Conservation (phyloP, 2,797 vertebrate species). For the Halcyon chelicuti region DNA sequence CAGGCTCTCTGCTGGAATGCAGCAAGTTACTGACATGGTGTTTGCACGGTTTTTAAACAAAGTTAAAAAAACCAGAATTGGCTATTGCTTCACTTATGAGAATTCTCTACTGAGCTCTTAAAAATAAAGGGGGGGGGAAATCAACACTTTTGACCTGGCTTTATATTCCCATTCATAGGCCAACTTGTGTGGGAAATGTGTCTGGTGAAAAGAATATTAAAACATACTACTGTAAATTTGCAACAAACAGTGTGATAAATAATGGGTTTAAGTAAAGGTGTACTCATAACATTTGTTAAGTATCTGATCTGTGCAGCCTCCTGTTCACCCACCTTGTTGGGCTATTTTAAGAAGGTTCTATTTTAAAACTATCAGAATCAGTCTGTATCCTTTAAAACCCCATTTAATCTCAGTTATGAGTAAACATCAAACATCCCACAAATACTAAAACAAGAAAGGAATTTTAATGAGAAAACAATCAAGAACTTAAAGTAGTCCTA, state of each 20-base stretch:
- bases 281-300: neutral
- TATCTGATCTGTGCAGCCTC: neutral
- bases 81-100: neutral
- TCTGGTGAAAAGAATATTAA: neutral
- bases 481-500: neutral
- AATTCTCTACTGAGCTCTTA: neutral
- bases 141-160: neutral
- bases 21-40: neutral
- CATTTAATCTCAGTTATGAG: slow-evolving; percentile 5
- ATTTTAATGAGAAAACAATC: slow-evolving; percentile 61
- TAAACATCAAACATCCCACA: slow-evolving; percentile 37
- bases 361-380: slow-evolving; percentile 7
- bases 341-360: neutral
- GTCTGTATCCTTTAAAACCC: neutral
- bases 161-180: neutral
- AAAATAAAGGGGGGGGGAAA: too few relatives aligned
- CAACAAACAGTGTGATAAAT: neutral
- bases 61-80: neutral
- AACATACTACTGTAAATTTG: neutral
- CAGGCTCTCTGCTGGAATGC: neutral
- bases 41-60: neutral
- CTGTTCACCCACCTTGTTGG: neutral
- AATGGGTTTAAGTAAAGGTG: neutral
- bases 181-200: neutral
- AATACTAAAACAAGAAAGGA: slow-evolving; percentile 39